A percentile compares a stretch with the other conserved stretches of the same genome.
Conservation (phyloP, 2,797 vertebrate genomes). For the Echiichthys vipera region DNA sequence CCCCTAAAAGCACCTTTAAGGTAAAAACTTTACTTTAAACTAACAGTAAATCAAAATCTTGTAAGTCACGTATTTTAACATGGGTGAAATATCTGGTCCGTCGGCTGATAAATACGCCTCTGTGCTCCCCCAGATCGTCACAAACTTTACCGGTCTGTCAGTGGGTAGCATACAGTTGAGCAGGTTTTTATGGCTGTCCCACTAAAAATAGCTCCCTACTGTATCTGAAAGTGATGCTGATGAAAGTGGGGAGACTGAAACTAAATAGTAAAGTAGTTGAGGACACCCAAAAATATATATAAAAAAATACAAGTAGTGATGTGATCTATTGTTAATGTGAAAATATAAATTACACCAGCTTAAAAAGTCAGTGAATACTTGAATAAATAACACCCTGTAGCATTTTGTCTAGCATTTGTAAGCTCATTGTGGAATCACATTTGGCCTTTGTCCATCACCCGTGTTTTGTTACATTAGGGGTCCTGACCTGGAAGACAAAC, state of each 20-base stretch:
- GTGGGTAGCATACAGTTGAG: not conserved
- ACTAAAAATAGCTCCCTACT: not conserved
- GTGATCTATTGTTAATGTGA: not conserved
- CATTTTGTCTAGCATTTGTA: not conserved
- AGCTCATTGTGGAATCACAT: not conserved
- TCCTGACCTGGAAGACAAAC: slow-evolving; percentile 12
- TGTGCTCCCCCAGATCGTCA: too few species aligned
- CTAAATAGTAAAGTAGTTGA: not conserved
- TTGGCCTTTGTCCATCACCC: slow-evolving; percentile 17
- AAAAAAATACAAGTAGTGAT: not conserved
- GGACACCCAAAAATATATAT: not conserved
- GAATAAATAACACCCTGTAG: not conserved
- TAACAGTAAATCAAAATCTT: too few species aligned
- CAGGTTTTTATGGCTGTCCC: not conserved
- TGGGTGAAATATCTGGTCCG: too few species aligned
- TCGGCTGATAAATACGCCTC: too few species aligned
- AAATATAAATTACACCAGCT: not conserved
- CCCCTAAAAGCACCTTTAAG: too few species aligned
- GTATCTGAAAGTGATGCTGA: not conserved
- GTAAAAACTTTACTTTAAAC: too few species aligned
- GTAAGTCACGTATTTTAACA: too few species aligned
- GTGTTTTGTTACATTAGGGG: not conserved
- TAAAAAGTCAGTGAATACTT: not conserved
- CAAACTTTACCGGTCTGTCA: too few species aligned
- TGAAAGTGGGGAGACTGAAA: not conserved